Percentiles rank a stretch among this genome's conserved stretches.
Conservation (phyloP, 2,797 vertebrate species). For the Heliangelus exortis region DNA sequence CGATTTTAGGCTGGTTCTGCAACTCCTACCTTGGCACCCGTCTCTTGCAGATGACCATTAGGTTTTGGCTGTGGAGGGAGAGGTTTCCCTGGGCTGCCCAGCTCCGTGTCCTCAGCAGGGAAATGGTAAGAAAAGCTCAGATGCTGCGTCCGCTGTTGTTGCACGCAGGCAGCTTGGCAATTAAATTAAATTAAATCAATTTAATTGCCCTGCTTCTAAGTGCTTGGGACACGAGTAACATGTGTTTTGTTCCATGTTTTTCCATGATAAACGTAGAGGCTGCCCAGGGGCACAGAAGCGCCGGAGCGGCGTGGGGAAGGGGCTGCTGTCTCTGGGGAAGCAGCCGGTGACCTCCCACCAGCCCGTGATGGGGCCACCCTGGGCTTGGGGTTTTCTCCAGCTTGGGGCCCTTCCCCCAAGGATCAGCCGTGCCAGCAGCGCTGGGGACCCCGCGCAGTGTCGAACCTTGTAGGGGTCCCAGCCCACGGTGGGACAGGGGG, state of each 20-base stretch:
- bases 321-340: background rate
- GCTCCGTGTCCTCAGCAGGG: no score
- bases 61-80: background rate
- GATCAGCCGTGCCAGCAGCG: rapidly evolving
- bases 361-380: rapidly evolving
- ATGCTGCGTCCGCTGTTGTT: rapidly evolving
- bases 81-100: background rate
- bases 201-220: background rate
- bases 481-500: rapidly evolving
- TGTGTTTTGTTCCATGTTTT: rapidly evolving
- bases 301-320: no score
- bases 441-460: rapidly evolving
- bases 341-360: background rate
- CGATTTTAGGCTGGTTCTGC: background rate
- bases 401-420: no score
- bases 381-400: background rate
- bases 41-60: background rate
- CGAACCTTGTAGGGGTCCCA: rapidly evolving
- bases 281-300: background rate
- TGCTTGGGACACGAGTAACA: background rate
- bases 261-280: no score
- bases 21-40: background rate
- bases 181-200: background rate
- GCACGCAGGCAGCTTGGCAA: rapidly evolving
- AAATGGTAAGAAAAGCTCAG: rapidly evolving